Percentiles rank a stretch among this genome's conserved stretches.
Conservation (phyloP, 2,888 invertebrate genomes). For the Epistrophe grossulariae region DNA sequence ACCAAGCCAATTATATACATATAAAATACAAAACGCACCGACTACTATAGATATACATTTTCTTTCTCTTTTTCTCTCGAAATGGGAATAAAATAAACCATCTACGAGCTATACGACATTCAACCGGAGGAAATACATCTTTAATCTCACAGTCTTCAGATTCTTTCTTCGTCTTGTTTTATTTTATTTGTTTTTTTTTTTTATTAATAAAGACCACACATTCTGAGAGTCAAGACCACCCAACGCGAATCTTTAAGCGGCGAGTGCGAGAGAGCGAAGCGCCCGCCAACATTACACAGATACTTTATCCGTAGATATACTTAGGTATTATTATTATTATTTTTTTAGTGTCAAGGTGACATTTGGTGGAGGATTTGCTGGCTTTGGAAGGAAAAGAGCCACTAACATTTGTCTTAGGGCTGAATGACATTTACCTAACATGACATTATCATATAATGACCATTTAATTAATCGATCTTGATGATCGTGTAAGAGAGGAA, state of each 20-base stretch:
- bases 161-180: slow-evolving; percentile 23
- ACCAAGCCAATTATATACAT: slow-evolving; percentile 53
- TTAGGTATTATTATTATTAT: slow-evolving; percentile 16
- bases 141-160: slow-evolving; percentile 61
- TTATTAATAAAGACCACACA: slow-evolving; percentile 84
- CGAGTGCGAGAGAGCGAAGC: slow-evolving; percentile 70
- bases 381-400: slow-evolving; percentile 16
- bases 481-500: slow-evolving; percentile 64
- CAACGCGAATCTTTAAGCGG: slow-evolving; percentile 78
- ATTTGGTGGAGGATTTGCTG: slow-evolving; percentile 47
- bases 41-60: background rate
- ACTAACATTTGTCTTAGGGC: slow-evolving; percentile 57
- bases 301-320: slow-evolving; percentile 64
- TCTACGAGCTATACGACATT: slow-evolving; percentile 46
- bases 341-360: slow-evolving; percentile 46
- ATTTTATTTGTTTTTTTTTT: slow-evolving; percentile 58
- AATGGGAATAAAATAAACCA: slow-evolving; percentile 42
- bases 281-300: slow-evolving; percentile 62
- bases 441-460: slow-evolving; percentile 75
- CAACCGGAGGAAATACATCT: slow-evolving; percentile 46
- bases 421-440: slow-evolving; percentile 74
- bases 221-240: slow-evolving; percentile 84
- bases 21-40: slow-evolving; percentile 39
- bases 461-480: slow-evolving; percentile 74
- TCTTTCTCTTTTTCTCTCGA: background rate